Percentiles rank a stretch among this genome's conserved stretches.
phyloP scores from a whole-genome alignment of 2,797 vertebrate genomes.

The Myotis findleyi region DNA sequence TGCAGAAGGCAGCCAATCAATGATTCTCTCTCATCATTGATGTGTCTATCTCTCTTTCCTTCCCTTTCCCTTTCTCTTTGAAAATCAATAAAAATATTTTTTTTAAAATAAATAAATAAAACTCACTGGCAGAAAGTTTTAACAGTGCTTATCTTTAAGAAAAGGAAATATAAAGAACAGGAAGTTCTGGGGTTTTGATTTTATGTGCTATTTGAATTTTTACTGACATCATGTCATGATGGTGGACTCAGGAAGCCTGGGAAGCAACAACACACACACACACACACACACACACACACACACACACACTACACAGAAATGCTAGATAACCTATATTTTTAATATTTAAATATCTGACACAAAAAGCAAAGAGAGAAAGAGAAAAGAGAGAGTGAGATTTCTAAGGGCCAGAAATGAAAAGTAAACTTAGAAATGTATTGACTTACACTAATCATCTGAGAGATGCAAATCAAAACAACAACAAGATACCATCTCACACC shows the following conservation, averaged over 20 bases:
- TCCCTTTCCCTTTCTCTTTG: too few relatives aligned
- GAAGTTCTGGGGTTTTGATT: background rate
- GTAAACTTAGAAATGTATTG: background rate
- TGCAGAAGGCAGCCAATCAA: too few relatives aligned
- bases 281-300: background rate
- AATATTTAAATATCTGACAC: background rate
- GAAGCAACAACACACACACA: background rate
- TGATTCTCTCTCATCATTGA: too few relatives aligned
- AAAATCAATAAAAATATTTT: too few relatives aligned
- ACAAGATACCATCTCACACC: too few relatives aligned
- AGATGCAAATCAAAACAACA: too few relatives aligned
- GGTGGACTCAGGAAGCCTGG: background rate
- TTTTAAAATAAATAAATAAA: background rate
- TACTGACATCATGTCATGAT: background rate
- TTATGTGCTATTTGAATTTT: background rate
- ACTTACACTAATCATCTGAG: too few relatives aligned
- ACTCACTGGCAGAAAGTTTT: background rate
- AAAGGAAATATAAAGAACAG: conserved; percentile 2
- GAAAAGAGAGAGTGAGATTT: background rate
- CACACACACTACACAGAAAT: background rate
- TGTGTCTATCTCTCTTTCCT: too few relatives aligned
- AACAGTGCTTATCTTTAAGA: background rate
- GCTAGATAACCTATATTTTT: background rate
- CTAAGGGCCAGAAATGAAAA: background rate
- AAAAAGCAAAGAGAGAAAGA: background rate